Evolutionary conservation across 1,140 invertebrate genomes (phyloP).

Genomic region (Sinonovacula constricta): DNA sequence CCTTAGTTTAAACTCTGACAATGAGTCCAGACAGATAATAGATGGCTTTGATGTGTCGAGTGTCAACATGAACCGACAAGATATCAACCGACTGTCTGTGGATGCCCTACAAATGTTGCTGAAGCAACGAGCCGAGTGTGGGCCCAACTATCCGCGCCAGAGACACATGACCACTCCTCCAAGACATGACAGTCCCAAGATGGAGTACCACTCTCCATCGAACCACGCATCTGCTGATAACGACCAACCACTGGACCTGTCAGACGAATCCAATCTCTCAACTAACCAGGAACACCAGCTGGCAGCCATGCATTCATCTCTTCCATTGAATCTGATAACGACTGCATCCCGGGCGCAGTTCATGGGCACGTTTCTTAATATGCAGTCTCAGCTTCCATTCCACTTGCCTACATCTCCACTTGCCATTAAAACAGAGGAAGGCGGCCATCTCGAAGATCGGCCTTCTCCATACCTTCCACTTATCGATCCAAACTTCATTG

Average conservation of each 20-base stretch:
- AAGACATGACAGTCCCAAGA: slow-evolving; percentile 47
- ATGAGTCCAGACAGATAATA: slow-evolving; percentile 47
- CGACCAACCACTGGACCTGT: slow-evolving; percentile 48
- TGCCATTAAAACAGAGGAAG: slow-evolving; percentile 48
- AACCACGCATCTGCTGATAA: slow-evolving; percentile 22
- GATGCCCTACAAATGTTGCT: slow-evolving; percentile 69
- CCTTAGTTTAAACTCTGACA: slow-evolving; percentile 76
- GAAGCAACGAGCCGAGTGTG: slow-evolving; percentile 67
- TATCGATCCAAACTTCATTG: slow-evolving; percentile 34
- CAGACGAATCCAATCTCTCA: slow-evolving; percentile 47
- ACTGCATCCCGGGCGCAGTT: slow-evolving; percentile 43
- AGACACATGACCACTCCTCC: slow-evolving; percentile 29
- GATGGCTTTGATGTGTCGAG: slow-evolving; percentile 49
- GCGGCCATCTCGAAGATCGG: slow-evolving; percentile 29
- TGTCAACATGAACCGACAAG: slow-evolving; percentile 43
- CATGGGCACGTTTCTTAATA: slow-evolving; percentile 42
- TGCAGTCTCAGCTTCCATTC: slow-evolving; percentile 52
- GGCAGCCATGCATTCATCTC: slow-evolving; percentile 23
- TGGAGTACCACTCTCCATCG: slow-evolving; percentile 19
- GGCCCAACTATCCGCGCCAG: slow-evolving; percentile 44
- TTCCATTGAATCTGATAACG: slow-evolving; percentile 49
- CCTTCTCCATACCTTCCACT: slow-evolving; percentile 41
- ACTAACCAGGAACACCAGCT: slow-evolving; percentile 38
- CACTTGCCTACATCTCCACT: slow-evolving; percentile 37
- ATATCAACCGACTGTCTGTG: slow-evolving; percentile 58